phyloP scores from a whole-genome alignment of 53 echinoderm and acorn worm species.

The Henricia sp. region DNA sequence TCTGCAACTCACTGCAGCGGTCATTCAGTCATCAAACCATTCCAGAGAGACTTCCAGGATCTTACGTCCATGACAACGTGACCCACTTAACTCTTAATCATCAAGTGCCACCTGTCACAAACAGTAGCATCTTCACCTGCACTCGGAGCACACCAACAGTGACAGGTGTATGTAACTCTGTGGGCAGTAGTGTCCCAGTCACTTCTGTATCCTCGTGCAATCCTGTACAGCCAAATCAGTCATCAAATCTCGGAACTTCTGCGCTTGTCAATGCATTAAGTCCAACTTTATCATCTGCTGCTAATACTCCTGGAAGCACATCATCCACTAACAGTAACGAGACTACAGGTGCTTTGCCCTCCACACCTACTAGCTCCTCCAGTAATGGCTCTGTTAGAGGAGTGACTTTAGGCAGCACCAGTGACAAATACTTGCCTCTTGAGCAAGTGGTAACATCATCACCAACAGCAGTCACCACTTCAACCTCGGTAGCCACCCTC shows the following conservation, averaged over 20 bases:
- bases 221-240: slow-evolving; percentile 16
- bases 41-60: slow-evolving; percentile 23
- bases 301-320: slow-evolving; percentile 8
- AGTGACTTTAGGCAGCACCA: slow-evolving; percentile 68
- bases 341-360: slow-evolving; percentile 4
- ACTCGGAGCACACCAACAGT: slow-evolving; percentile 1
- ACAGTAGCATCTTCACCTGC: slow-evolving; percentile 20
- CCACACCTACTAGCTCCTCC: slow-evolving; percentile 25
- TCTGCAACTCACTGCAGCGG: slow-evolving; percentile 43
- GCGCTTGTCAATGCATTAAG: slow-evolving; percentile 13
- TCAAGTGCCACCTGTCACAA: neutral
- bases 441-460: slow-evolving; percentile 66
- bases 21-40: slow-evolving; percentile 31
- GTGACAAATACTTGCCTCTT: slow-evolving; percentile 92
- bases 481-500: slow-evolving; percentile 41
- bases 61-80: slow-evolving; percentile 32
- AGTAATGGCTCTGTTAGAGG: slow-evolving; percentile 53
- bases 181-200: slow-evolving; percentile 16
- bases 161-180: slow-evolving; percentile 22
- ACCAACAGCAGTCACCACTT: slow-evolving; percentile 43
- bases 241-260: slow-evolving; percentile 2
- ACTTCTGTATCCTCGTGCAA: slow-evolving; percentile 2
- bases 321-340: slow-evolving; percentile 12
- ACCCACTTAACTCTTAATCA: slow-evolving; percentile 26
- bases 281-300: slow-evolving; percentile 23